Evolutionary conservation across 2,113 vertebrate species (phyloP).

Genomic region (Seriola rivoliana): DNA sequence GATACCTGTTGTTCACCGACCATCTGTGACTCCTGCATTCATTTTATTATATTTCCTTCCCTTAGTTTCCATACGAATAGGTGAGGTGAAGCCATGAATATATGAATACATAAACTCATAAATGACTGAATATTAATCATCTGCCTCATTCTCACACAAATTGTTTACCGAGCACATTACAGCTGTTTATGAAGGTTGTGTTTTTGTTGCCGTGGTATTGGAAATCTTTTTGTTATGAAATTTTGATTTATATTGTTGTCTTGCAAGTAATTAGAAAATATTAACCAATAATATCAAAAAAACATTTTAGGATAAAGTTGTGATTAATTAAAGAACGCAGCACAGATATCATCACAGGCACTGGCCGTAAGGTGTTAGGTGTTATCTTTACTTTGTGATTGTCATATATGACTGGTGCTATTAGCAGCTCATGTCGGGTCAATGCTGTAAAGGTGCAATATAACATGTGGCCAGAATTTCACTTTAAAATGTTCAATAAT

Average conservation of each 20-base stretch:
- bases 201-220: not conserved
- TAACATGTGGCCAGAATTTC: too few species aligned
- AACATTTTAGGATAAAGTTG: too few species aligned
- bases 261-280: not conserved
- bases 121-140: not conserved
- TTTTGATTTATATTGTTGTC: not conserved
- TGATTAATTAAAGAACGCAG: too few species aligned
- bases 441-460: too few species aligned
- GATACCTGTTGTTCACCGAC: not conserved
- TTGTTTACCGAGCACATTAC: not conserved
- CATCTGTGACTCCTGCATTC: not conserved
- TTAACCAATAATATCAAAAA: not conserved
- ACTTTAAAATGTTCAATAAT: too few species aligned
- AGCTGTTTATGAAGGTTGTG: not conserved
- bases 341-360: too few species aligned
- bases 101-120: constrained; percentile 11
- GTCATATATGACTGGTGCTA: too few species aligned
- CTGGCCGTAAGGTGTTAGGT: too few species aligned
- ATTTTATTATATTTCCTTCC: not conserved
- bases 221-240: not conserved
- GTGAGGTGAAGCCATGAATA: not conserved
- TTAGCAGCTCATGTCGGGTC: too few species aligned
- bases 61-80: not conserved
- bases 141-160: not conserved
- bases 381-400: too few species aligned